Percentiles rank a stretch among this genome's conserved stretches.
These are phyloP conservation scores for Heliothis virescens DNA, from an alignment of 1,140 invertebrate genomes.

Conservation along the genomic window DNA sequence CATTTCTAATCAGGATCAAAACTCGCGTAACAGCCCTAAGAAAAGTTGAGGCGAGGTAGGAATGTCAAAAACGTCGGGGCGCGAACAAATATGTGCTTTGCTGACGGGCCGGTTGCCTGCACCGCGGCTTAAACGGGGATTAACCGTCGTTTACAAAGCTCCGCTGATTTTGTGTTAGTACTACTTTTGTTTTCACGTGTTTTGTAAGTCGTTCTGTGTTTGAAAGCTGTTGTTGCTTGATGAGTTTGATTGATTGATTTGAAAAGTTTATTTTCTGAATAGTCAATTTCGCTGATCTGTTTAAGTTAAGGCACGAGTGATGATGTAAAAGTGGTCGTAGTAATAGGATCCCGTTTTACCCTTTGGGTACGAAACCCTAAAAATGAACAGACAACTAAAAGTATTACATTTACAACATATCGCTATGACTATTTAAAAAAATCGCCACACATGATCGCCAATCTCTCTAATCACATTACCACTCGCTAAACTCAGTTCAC, in stretches of 20 bases:
- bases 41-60: constrained; percentile 75
- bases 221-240: not conserved
- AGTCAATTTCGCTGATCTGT: not conserved
- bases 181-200: not conserved
- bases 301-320: not conserved
- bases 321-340: too few species aligned
- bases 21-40: constrained; percentile 75
- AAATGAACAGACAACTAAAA: too few species aligned
- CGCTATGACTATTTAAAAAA: too few species aligned
- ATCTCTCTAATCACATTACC: not conserved
- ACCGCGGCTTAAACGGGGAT: constrained; percentile 50
- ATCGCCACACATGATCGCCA: not conserved
- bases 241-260: not conserved
- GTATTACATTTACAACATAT: too few species aligned
- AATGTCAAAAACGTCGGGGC: constrained; percentile 79
- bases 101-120: constrained; percentile 57
- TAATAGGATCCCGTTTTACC: too few species aligned
- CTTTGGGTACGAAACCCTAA: too few species aligned
- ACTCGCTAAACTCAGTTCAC: not conserved
- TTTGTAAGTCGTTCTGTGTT: not conserved
- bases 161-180: constrained; percentile 15
- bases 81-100: constrained; percentile 83
- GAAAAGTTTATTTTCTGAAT: not conserved
- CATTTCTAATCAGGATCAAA: constrained; percentile 51
- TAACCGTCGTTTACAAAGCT: constrained; percentile 35